Conservation (phyloP, 2,797 vertebrate species). For the Thalassophryne amazonica region DNA sequence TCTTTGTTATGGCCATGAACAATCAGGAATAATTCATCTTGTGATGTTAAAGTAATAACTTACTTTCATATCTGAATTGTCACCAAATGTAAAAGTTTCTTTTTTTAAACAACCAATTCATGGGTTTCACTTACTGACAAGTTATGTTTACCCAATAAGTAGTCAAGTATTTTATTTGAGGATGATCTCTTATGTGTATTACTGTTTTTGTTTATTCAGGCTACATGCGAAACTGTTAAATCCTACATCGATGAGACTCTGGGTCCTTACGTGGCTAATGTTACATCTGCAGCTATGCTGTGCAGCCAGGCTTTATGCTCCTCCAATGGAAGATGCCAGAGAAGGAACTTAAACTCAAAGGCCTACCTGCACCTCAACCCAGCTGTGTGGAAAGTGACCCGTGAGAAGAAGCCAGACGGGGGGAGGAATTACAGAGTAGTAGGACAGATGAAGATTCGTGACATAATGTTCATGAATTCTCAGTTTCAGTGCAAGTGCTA, state of each 20-base stretch:
- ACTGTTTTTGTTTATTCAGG: constrained; percentile 61
- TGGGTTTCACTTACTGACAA: too few species aligned
- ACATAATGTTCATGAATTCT: constrained; percentile 54
- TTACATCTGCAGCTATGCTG: constrained; percentile 80
- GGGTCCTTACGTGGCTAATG: constrained; percentile 87
- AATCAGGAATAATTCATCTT: too few species aligned
- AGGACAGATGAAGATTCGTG: constrained; percentile 38
- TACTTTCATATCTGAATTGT: too few species aligned
- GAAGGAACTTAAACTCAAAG: constrained; percentile 47
- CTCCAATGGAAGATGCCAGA: constrained; percentile 81
- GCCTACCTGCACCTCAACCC: constrained; percentile 84
- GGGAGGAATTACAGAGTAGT: constrained; percentile 54
- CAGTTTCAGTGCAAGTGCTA: constrained; percentile 87
- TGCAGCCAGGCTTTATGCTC: constrained; percentile 86
- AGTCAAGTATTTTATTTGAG: too few species aligned
- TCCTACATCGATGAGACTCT: constrained; percentile 81
- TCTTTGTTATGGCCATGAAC: too few species aligned
- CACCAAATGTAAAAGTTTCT: too few species aligned
- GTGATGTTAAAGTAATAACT: too few species aligned
- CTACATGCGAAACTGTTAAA: constrained; percentile 80
- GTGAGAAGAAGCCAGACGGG: constrained; percentile 31
- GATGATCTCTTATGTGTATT: too few species aligned
- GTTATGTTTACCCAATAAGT: too few species aligned
- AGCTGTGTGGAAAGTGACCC: constrained; percentile 73
- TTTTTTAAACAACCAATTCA: too few species aligned